Evolutionary conservation across 2,113 vertebrate genomes (phyloP), one percentile per base, ranked within the genome.

Genomic region (Lagenorhynchus albirostris): DNA sequence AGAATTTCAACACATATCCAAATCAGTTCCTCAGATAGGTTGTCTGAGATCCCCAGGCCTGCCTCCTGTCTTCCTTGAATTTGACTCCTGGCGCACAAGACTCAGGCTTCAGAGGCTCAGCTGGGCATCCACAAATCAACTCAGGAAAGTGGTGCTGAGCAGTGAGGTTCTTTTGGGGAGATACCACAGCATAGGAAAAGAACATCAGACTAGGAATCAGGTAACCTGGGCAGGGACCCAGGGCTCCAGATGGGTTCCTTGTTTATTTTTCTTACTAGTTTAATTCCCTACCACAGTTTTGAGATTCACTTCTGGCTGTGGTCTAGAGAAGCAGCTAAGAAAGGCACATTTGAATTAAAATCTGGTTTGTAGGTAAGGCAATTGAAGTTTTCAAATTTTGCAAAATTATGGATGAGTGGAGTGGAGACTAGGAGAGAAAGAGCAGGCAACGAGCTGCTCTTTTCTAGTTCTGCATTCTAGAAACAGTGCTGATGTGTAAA

Each of bases 351-450:
- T 74, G 36, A 87, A 89, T 96, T 95, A 86, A 93, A 93, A 82
- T 94, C 36, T 92, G 55, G 76, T 90, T 96, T 53, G 92, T 85
- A 62, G n/a, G 29, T 74, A 71, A 87, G 70, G 50, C 29, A 33
- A 29, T 13, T 88, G 38, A 87, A 77, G 15, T 96, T 97, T 96
- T 93, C 68, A 83, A 44, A 29, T 65, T 97, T 86, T 89, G 8
- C 18, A 92, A 44, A 90, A 86, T 93, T 83, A 31, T 62, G 47
- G 20, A 11, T 81, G 53, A 94, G 36, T 63, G 18, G 36, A 89
- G 11, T 88, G 5, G n/a, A 44, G 17, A 73, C 2, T 1, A 23
- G 13, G 31, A 71, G 53, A 70, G 58, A 77, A 91, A 58, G n/a
- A 77, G 21, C n/a, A 77, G 60, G 11, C 23, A 41, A 41, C 41